phyloP scores from a whole-genome alignment of 2,888 invertebrate genomes.

The Phorcus lineatus region DNA sequence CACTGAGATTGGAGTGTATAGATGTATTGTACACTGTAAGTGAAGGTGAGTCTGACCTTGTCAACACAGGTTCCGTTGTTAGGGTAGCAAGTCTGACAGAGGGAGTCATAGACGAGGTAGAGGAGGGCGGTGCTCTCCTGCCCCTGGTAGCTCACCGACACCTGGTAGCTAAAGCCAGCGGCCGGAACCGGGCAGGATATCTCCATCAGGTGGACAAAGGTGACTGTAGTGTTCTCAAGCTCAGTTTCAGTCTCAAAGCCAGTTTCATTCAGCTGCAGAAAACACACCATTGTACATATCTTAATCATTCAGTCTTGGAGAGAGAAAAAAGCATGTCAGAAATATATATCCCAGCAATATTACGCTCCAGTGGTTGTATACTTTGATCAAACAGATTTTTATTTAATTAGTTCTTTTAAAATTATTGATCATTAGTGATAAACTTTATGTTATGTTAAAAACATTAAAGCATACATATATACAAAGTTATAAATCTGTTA shows the following conservation, averaged over 20 bases:
- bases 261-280: conserved; percentile 42
- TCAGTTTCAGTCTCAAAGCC: conserved; percentile 31
- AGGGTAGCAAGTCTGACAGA: conserved; percentile 41
- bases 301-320: too few species aligned
- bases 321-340: too few species aligned
- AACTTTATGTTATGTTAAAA: too few species aligned
- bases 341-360: too few species aligned
- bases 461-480: too few species aligned
- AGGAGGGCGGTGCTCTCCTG: conserved; percentile 34
- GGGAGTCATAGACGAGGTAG: conserved; percentile 49
- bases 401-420: too few species aligned
- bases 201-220: conserved; percentile 49
- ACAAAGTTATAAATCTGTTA: too few species aligned
- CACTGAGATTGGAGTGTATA: not conserved
- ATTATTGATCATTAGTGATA: too few species aligned
- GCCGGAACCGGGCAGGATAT: conserved; percentile 45
- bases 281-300: not conserved
- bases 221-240: conserved; percentile 25
- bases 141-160: conserved; percentile 36
- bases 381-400: too few species aligned
- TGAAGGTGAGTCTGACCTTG: conserved; percentile 39
- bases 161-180: conserved; percentile 32
- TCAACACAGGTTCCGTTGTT: conserved; percentile 39
- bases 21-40: not conserved
- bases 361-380: too few species aligned